Evolutionary conservation across 1,140 invertebrate species (phyloP).

Genomic region (Leptopilina clavipes): DNA sequence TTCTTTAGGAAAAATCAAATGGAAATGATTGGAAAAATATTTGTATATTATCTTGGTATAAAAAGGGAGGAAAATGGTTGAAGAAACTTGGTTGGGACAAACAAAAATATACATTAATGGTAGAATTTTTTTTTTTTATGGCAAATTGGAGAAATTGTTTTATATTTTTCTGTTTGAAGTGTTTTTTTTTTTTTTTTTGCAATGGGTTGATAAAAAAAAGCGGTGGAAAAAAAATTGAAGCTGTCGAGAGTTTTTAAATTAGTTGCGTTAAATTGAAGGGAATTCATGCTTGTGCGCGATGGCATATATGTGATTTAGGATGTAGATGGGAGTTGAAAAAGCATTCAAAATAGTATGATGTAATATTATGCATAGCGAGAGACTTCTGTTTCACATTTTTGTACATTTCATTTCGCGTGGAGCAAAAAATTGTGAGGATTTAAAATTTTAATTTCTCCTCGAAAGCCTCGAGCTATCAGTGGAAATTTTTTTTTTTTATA

Average conservation of each 20-base stretch:
- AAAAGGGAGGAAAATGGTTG: too few species aligned
- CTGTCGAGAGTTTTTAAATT: neutral
- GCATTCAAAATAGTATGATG: slow-evolving; percentile 3
- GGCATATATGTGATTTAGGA: neutral
- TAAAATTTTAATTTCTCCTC: neutral
- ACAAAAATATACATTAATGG: too few species aligned
- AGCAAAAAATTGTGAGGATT: neutral
- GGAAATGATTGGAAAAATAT: too few species aligned
- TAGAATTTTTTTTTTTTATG: too few species aligned
- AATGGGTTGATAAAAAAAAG: too few species aligned
- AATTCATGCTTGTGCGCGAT: neutral
- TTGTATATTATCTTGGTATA: too few species aligned
- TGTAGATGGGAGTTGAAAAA: neutral
- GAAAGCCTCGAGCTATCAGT: neutral
- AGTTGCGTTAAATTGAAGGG: neutral
- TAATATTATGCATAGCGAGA: slow-evolving; percentile 12
- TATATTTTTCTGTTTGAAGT: too few species aligned
- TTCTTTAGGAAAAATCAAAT: too few species aligned
- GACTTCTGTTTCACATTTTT: slow-evolving; percentile 8
- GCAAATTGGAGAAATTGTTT: too few species aligned
- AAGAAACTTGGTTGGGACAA: too few species aligned
- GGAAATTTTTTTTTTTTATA: neutral
- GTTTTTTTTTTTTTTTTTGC: too few species aligned
- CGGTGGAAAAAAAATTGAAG: too few species aligned
- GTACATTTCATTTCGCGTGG: neutral